phyloP scores from a whole-genome alignment of 2,797 vertebrate genomes.

The Florisuga fusca region DNA sequence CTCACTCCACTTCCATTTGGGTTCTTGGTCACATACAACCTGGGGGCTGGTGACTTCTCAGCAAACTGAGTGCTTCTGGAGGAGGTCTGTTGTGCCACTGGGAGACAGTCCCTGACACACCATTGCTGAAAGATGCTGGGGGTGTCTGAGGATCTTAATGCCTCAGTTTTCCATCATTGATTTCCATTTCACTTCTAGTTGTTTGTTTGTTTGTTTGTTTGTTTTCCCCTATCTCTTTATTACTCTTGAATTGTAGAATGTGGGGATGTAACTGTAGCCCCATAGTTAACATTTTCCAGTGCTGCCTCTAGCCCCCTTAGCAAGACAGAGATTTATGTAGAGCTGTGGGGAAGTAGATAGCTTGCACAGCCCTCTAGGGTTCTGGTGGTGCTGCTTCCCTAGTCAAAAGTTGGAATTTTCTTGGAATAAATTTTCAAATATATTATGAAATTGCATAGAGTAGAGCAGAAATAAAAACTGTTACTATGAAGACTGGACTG shows the following conservation, averaged over 20 bases:
- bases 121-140: no score
- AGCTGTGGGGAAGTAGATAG: neutral
- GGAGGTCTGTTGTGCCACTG: neutral
- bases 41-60: rapidly evolving
- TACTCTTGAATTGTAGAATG: neutral
- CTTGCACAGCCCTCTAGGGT: neutral
- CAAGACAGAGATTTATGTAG: neutral
- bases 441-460: neutral
- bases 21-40: rapidly evolving
- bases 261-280: neutral
- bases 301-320: neutral
- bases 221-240: neutral
- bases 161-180: neutral
- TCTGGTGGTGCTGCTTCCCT: neutral
- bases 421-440: neutral
- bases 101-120: neutral
- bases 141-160: no score
- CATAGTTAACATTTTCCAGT: neutral
- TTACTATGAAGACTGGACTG: neutral
- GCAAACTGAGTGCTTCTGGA: neutral
- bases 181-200: neutral
- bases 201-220: no score
- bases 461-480: neutral
- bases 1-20: neutral
- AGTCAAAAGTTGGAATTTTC: neutral